phyloP scores from a whole-genome alignment of 2,888 invertebrate species.

The Drosophila histrio region DNA sequence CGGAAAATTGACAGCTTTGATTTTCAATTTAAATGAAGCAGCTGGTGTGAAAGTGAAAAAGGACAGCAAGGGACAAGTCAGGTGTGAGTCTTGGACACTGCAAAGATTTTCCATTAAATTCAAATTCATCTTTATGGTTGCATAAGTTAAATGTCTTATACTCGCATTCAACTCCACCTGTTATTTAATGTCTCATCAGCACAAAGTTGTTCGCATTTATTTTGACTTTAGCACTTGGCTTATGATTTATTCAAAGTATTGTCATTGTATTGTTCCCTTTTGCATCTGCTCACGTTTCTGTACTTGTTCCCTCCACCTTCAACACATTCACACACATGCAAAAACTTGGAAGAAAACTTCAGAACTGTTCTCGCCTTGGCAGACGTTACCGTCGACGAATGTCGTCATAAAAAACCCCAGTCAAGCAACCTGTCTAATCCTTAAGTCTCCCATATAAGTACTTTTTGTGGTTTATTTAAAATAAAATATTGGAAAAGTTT shows the following conservation, averaged over 20 bases:
- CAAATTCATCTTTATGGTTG: constrained; percentile 27
- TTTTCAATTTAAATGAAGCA: constrained; percentile 72
- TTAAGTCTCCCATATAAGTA: constrained; percentile 43
- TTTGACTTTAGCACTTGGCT: constrained; percentile 45
- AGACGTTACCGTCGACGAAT: constrained; percentile 11
- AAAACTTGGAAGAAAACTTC: constrained; percentile 55
- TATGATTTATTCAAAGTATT: constrained; percentile 75
- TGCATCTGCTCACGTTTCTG: not conserved
- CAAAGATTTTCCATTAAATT: constrained; percentile 28
- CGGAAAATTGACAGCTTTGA: constrained; percentile 70
- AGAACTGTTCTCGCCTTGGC: constrained; percentile 48
- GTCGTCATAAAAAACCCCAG: constrained; percentile 56
- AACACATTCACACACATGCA: constrained; percentile 10
- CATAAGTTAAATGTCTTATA: constrained; percentile 14
- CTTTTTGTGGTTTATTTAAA: constrained; percentile 24
- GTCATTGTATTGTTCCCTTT: constrained; percentile 59
- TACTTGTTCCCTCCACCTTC: not conserved
- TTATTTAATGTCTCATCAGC: constrained; percentile 22
- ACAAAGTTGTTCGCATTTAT: constrained; percentile 52
- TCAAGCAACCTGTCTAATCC: not conserved
- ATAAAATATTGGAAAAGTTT: constrained; percentile 74
- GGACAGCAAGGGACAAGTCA: constrained; percentile 9
- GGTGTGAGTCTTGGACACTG: constrained; percentile 2
- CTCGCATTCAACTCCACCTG: not conserved
- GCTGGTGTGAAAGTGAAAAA: constrained; percentile 40